Evolutionary conservation across 2,113 vertebrate species (phyloP).

Genomic region (Prionailurus viverrinus): DNA sequence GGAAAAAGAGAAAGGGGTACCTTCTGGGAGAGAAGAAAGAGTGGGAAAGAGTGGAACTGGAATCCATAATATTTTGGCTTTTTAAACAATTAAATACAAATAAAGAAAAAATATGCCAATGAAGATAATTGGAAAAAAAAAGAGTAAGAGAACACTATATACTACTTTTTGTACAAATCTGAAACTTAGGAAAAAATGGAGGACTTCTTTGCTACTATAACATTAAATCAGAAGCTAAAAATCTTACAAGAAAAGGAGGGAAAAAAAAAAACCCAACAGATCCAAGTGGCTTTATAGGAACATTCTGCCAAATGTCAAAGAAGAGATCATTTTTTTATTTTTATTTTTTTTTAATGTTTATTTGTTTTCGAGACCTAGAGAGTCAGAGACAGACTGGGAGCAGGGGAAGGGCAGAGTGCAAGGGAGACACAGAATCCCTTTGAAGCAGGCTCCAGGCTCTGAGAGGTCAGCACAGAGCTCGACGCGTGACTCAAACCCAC

Average conservation of each 20-base stretch:
- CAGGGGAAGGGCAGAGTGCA: no score
- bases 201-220: not conserved
- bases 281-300: not conserved
- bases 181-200: not conserved
- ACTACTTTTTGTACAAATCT: not conserved
- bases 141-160: not conserved
- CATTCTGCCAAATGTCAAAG: not conserved
- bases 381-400: no score
- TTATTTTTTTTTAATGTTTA: no score
- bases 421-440: no score
- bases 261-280: no score
- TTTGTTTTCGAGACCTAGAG: no score
- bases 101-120: not conserved
- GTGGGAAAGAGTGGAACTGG: not conserved
- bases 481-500: no score
- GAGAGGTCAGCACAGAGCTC: no score
- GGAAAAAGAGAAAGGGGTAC: not conserved
- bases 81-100: constrained; percentile 20
- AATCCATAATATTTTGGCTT: not conserved
- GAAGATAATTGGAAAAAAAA: not conserved
- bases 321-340: not conserved
- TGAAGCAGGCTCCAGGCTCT: no score
- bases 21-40: not conserved
- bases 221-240: not conserved
- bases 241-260: not conserved